Base-by-base conservation (phyloP, 2,113 vertebrate genomes). In the Aramus guarauna region DNA sequence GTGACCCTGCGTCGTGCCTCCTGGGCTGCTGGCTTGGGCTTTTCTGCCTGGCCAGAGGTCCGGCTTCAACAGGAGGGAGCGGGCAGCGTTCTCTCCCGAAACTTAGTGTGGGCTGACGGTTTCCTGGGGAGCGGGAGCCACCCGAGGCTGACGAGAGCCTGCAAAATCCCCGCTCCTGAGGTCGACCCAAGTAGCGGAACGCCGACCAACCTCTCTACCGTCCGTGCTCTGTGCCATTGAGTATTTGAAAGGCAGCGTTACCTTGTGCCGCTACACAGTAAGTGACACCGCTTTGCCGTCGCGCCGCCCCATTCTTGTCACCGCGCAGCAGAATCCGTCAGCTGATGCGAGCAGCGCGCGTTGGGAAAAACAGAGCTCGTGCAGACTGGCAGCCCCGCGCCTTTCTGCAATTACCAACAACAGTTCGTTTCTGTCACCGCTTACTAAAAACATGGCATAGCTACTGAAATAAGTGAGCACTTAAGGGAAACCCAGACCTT, bases 401-500 rank as follows among this genome's bases (percentile, higher is more conserved):
- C 85, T 94, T 80, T 16, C 92, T 69, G 88, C 89, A 85, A 48
- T 96, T 76, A 91, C 91, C 89, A 63, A 32, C 81, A 95, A 26
- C 53, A 4, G 88, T 68, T 30, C 32, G 4, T 84, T 94, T 64
- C 89, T 94, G 95, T 79, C 93, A 76, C 85, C 23, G 27, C 96
- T 84, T 69, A 13, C 94, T 93, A 2, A 93, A 94, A 97, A 94
- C 95, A 96, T 50, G 91, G 92, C 96, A 84, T 22, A 55, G 91
- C 69, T 94, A 80, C 79, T 23, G 91, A 88, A 91, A 96, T 92
- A 97, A 97, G 95, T 74, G 93, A 97, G 95, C 96, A 97, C 92
- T 97, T 97, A 94, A 97, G 94, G 97, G 94, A 97, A 97, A 89
- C 94, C 87, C 88, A 95, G 97, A 96, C 96, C 95, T 97, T 97